Conservation (phyloP, 2,113 vertebrate species). For the Buteo buteo region DNA sequence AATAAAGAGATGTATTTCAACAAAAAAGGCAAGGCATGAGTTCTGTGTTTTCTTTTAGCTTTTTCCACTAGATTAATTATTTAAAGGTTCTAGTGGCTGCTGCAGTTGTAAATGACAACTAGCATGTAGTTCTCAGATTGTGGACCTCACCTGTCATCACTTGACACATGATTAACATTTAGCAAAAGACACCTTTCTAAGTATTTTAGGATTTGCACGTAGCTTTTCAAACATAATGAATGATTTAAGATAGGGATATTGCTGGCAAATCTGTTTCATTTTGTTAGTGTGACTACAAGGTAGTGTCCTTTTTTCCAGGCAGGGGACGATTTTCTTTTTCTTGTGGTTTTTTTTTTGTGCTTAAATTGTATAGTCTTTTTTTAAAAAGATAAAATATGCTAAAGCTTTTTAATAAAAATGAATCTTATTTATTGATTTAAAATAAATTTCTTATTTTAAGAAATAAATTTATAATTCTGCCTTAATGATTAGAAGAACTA, state of each 20-base stretch:
- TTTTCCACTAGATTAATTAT: not conserved
- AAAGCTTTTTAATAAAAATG: not conserved
- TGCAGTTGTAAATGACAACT: not conserved
- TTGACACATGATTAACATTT: not conserved
- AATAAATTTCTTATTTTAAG: not conserved
- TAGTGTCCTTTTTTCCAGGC: not conserved
- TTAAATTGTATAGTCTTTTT: not conserved
- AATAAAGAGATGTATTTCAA: not conserved
- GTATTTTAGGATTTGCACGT: not conserved
- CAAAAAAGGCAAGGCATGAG: not conserved
- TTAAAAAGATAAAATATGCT: not conserved
- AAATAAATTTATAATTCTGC: not conserved
- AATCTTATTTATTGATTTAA: not conserved
- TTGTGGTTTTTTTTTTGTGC: not conserved
- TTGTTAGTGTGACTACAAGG: not conserved
- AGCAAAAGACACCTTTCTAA: not conserved
- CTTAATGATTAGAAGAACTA: not conserved
- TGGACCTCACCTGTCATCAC: not conserved
- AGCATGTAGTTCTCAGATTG: not conserved
- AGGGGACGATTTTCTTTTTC: not conserved
- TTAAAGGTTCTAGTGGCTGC: not conserved
- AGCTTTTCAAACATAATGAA: not conserved
- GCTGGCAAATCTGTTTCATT: not conserved
- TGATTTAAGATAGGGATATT: not conserved
- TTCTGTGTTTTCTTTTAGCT: not conserved